A percentile compares a stretch with the other conserved stretches of the same genome.
phyloP scores from a whole-genome alignment of 2,888 invertebrate species.

The Lycocerus yunnanus region DNA sequence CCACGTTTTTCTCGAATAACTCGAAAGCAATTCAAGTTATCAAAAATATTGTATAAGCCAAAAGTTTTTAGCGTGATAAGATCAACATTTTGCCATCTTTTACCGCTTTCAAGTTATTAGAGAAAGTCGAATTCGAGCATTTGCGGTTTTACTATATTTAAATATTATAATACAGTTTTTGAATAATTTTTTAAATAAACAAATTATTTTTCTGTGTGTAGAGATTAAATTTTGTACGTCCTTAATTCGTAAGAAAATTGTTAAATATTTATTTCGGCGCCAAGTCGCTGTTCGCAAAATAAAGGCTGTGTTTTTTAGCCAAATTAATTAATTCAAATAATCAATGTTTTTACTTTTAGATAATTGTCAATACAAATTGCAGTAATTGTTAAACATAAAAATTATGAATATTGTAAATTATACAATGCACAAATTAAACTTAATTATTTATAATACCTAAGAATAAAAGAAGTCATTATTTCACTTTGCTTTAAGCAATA shows the following conservation, averaged over 20 bases:
- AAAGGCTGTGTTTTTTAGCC: slow-evolving; percentile 45
- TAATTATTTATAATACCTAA: not conserved
- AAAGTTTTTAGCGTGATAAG: no score
- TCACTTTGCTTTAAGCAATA: not conserved
- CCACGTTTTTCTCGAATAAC: no score
- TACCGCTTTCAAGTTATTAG: no score
- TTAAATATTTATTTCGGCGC: slow-evolving; percentile 18
- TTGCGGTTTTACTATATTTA: no score
- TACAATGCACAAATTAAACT: not conserved
- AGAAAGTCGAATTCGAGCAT: no score
- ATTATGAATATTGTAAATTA: not conserved
- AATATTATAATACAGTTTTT: not conserved
- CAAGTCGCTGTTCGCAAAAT: slow-evolving; percentile 31
- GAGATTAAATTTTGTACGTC: not conserved
- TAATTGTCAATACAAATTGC: slow-evolving; percentile 15
- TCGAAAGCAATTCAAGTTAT: no score
- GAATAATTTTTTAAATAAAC: not conserved
- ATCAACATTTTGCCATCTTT: no score
- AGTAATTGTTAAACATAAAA: not conserved
- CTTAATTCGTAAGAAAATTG: slow-evolving; percentile 3
- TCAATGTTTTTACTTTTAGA: slow-evolving; percentile 27
- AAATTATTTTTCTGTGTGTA: not conserved
- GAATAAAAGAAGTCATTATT: not conserved
- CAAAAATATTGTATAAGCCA: no score
- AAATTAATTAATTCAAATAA: slow-evolving; percentile 37